These are phyloP conservation scores for Heliconius nattereri DNA, from an alignment of 1,140 invertebrate species.

Conservation along the genomic window DNA sequence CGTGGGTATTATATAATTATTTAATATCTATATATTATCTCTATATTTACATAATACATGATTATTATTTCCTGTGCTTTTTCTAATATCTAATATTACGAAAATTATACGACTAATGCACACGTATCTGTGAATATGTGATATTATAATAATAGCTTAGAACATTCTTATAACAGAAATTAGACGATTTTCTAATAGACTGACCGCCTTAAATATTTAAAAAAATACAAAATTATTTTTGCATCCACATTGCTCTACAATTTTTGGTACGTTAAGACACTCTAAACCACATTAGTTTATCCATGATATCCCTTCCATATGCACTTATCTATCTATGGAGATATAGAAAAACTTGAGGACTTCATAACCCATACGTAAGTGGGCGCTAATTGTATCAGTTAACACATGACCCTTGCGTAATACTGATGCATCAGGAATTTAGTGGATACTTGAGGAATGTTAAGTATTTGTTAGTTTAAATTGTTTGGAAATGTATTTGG, in stretches of 20 bases:
- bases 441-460: background rate
- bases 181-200: too few relatives aligned
- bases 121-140: too few relatives aligned
- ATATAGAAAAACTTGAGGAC: conserved; percentile 32
- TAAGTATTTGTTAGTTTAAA: background rate
- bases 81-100: too few relatives aligned
- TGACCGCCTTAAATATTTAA: too few relatives aligned
- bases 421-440: conserved; percentile 37
- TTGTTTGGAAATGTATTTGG: background rate
- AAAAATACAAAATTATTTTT: too few relatives aligned
- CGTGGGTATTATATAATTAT: background rate
- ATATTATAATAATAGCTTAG: too few relatives aligned
- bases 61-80: too few relatives aligned
- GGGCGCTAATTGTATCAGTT: conserved; percentile 39
- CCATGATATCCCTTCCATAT: background rate
- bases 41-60: too few relatives aligned
- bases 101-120: too few relatives aligned
- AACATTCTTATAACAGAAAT: too few relatives aligned
- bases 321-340: background rate
- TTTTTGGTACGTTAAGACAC: too few relatives aligned
- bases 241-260: too few relatives aligned
- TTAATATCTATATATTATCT: background rate
- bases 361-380: conserved; percentile 39
- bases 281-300: background rate
- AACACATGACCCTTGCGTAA: conserved; percentile 29